Evolutionary conservation across 2,888 invertebrate species (phyloP).

Genomic region (Autographa pulchrina): DNA sequence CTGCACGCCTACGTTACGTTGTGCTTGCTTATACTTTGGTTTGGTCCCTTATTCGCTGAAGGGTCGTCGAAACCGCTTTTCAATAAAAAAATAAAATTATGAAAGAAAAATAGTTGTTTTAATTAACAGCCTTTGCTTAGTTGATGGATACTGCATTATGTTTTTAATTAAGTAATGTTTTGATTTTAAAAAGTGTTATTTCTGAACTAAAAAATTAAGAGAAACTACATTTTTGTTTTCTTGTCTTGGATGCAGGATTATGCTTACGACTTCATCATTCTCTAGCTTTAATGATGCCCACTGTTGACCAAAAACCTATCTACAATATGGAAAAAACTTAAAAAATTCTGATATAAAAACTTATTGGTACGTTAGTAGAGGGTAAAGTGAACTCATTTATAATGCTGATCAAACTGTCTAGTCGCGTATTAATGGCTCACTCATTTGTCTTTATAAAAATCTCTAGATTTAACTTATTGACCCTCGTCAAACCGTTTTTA

Average conservation of each 20-base stretch:
- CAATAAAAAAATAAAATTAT: neutral
- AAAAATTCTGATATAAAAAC: conserved; percentile 19
- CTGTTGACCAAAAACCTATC: no score
- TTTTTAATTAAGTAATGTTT: neutral
- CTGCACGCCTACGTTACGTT: conserved; percentile 1
- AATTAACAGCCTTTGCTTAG: conserved; percentile 2
- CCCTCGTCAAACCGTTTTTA: conserved; percentile 11
- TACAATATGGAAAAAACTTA: neutral
- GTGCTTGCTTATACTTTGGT: neutral
- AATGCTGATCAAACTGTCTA: conserved; percentile 41
- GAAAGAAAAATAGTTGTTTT: conserved; percentile 1
- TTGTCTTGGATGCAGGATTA: no score
- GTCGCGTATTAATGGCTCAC: conserved; percentile 30
- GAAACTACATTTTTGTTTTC: neutral
- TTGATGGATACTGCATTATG: neutral
- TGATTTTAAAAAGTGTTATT: neutral
- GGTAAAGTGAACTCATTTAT: conserved; percentile 58
- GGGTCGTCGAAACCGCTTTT: conserved; percentile 4
- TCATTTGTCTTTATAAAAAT: conserved; percentile 26
- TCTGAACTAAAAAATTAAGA: neutral
- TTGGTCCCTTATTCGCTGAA: neutral
- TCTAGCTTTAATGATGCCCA: no score
- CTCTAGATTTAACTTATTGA: conserved; percentile 13
- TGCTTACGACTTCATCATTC: no score
- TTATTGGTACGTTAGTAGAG: conserved; percentile 38